phyloP scores from a whole-genome alignment of 2,888 invertebrate genomes.

The Cenopis cana region DNA sequence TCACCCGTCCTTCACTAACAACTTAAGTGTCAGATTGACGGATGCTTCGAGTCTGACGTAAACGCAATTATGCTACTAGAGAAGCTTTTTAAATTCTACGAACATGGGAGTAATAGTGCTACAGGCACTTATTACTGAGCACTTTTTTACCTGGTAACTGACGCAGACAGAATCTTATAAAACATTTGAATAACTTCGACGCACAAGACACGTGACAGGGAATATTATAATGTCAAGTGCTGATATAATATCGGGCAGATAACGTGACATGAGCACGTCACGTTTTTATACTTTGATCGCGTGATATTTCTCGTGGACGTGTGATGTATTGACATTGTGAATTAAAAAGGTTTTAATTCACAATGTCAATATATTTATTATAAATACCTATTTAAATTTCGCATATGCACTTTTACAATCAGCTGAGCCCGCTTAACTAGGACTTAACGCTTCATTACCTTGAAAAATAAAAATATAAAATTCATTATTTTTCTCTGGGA shows the following conservation, averaged over 20 bases:
- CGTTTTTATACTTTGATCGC: conserved; percentile 15
- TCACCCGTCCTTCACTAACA: no score
- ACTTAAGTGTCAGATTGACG: no score
- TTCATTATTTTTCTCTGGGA: neutral
- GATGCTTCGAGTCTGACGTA: neutral
- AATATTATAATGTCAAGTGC: conserved; percentile 15
- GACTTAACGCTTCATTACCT: neutral
- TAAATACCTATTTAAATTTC: neutral
- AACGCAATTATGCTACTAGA: neutral
- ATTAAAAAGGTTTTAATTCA: no score
- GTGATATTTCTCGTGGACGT: conserved; percentile 4
- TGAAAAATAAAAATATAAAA: neutral
- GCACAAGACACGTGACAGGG: conserved; percentile 6
- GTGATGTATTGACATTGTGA: neutral
- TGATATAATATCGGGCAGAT: conserved; percentile 19
- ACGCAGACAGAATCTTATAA: neutral
- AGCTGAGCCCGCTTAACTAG: neutral
- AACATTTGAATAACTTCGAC: neutral
- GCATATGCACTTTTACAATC: neutral
- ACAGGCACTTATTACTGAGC: no score
- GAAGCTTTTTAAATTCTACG: neutral
- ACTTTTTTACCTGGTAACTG: neutral
- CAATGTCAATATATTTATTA: neutral
- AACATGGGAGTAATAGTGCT: neutral
- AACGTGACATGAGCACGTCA: conserved; percentile 5